Evolutionary conservation across 2,797 vertebrate species (phyloP).

Genomic region (Myotis vivesi): DNA sequence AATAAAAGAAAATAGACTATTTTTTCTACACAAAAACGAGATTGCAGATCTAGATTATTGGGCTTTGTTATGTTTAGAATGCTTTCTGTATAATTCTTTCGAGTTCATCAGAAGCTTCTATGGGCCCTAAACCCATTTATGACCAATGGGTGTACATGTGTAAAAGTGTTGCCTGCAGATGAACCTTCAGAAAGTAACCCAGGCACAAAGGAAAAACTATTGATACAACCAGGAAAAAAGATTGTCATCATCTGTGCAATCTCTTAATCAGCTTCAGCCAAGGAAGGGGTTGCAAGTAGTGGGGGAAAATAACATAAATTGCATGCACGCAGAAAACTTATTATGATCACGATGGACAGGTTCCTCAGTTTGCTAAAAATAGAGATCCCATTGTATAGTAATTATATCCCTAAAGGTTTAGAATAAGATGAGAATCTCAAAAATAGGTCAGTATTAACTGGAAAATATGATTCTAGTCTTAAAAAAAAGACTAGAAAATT

Average conservation of each 20-base stretch:
- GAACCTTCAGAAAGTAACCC: neutral
- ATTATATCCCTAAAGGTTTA: constrained; percentile 62
- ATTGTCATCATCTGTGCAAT: neutral
- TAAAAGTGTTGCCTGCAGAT: neutral
- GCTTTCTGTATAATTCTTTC: neutral
- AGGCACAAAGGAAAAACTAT: neutral
- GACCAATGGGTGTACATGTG: neutral
- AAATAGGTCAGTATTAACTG: constrained; percentile 78
- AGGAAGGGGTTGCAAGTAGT: neutral
- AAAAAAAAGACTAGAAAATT: constrained; percentile 70
- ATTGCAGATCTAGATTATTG: neutral
- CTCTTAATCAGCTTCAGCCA: neutral
- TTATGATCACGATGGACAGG: neutral
- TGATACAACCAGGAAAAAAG: neutral
- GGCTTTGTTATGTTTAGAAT: neutral
- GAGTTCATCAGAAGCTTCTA: neutral
- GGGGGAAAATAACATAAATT: neutral
- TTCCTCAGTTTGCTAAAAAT: constrained; percentile 50
- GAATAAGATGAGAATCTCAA: constrained; percentile 66
- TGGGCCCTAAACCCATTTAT: neutral
- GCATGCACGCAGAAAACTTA: neutral
- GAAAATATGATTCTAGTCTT: constrained; percentile 70
- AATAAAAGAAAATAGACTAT: neutral
- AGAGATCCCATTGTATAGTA: constrained; percentile 8
- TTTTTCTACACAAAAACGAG: neutral